Percentiles rank a stretch among this genome's conserved stretches.
Evolutionary conservation across 1,140 invertebrate species (phyloP).

Genomic region (Pogonomyrmex californicus): DNA sequence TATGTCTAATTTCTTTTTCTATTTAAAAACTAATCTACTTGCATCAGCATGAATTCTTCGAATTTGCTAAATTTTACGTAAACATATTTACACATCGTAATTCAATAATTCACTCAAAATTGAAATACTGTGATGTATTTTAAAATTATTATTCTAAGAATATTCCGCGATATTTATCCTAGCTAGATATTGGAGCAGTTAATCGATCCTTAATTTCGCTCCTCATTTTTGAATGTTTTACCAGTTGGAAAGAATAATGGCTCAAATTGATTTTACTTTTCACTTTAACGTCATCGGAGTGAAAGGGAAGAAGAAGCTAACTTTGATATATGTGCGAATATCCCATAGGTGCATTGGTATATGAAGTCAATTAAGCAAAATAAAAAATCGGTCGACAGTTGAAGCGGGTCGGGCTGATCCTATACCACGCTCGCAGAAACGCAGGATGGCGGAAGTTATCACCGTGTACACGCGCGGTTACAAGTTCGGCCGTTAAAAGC

Average conservation of each 20-base stretch:
- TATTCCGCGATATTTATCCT: neutral
- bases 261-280: neutral
- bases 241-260: neutral
- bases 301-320: neutral
- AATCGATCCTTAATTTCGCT: slow-evolving; percentile 6
- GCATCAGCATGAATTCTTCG: neutral
- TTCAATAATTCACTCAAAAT: neutral
- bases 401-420: slow-evolving; percentile 43
- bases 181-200: neutral
- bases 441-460: slow-evolving; percentile 55
- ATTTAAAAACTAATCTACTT: neutral
- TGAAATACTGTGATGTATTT: neutral
- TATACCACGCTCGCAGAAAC: slow-evolving; percentile 23
- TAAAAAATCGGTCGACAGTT: slow-evolving; percentile 17
- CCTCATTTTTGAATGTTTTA: neutral
- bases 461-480: slow-evolving; percentile 62
- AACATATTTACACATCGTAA: neutral
- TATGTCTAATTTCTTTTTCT: neutral
- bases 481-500: slow-evolving; percentile 64
- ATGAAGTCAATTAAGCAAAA: slow-evolving; percentile 38
- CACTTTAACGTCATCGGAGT: neutral
- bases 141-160: neutral
- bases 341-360: slow-evolving; percentile 2
- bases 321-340: neutral
- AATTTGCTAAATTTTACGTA: neutral